Base-by-base conservation (phyloP, 2,113 vertebrate genomes). In the Cryptomyrus ogoouensis region DNA sequence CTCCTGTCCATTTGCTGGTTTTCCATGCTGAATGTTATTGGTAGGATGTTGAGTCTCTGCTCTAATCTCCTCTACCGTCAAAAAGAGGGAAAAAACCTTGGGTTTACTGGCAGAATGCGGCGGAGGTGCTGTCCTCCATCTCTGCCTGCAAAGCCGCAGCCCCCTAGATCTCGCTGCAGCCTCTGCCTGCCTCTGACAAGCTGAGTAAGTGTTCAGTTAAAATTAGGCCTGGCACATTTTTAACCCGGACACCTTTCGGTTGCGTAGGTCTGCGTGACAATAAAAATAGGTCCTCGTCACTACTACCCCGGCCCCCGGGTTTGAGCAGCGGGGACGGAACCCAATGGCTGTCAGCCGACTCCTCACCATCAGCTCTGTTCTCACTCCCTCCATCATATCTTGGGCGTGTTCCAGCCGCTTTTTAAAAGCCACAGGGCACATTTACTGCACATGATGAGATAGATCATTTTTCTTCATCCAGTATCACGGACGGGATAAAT, bases 181-280 rank as follows among this genome's bases (percentile, higher is more conserved):
- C 70, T 77, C 31, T 39, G 35, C 35, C 31, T 42, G 74, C 31
- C 35, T 39, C 74, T 80, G 74, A 80, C 74, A 80, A 80, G 74
- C 74, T 80, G 74, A 80, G 35, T 80, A 80, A 80, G 74, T 80
- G 74, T 42, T 80, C 35, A 42, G 74, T 80, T 80, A 80, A 80
- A 80, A 80, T 80, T 80, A 80, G 74, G 35, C 35, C 74, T 0
- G 13, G 74, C 31, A 80, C 74, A 80, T 80, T 80, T 80, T 80
- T 80, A 80, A 80, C 74, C 31, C 15, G 13, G 74, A 80, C 74
- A 77, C 74, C 35, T 80, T 19, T 80, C 35, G 3, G 31, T 42
- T 42, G 35, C 74, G 35, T 19, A 19, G 31, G 35, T 42, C 74
- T 80, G 74, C 74, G 5, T 3, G 31, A 35, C 39, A 80, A 42